Evolutionary conservation across 2,113 vertebrate species (phyloP).

Genomic region (Xenopus laevis): DNA sequence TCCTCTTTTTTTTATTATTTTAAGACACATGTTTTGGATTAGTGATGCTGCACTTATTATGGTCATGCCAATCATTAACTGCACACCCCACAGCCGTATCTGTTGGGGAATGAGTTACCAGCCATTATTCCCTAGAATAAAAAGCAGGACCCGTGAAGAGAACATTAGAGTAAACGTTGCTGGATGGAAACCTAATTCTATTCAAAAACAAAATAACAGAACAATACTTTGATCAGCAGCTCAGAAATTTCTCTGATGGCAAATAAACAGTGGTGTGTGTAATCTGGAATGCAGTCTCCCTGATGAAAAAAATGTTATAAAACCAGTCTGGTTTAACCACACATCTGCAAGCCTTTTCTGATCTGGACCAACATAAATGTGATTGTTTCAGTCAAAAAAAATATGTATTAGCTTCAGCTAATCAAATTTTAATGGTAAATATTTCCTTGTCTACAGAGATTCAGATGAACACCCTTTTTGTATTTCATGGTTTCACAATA

Average conservation of each 20-base stretch:
- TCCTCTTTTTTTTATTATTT: not conserved
- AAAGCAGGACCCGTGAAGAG: not conserved
- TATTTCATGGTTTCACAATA: no score
- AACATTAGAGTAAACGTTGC: not conserved
- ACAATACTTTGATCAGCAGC: conserved; percentile 10
- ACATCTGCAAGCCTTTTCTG: conserved; percentile 28
- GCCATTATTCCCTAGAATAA: not conserved
- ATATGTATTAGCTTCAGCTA: conserved; percentile 35
- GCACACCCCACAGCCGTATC: not conserved
- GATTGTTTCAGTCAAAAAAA: not conserved
- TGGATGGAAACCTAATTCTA: conserved; percentile 1
- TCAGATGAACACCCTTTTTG: not conserved
- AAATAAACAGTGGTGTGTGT: not conserved
- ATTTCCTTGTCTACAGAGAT: conserved; percentile 16
- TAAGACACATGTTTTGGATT: not conserved
- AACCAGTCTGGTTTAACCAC: conserved; percentile 9
- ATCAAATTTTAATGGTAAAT: conserved; percentile 41
- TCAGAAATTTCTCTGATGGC: conserved; percentile 4
- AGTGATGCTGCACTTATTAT: not conserved
- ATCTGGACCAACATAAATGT: conserved; percentile 37
- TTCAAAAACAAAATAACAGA: not conserved
- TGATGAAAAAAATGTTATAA: conserved; percentile 15
- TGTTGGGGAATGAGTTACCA: not conserved
- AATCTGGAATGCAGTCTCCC: conserved; percentile 33
- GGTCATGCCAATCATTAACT: not conserved